Evolutionary conservation across 2,888 invertebrate genomes (phyloP).

Genomic region (Amphipyra tragopoginis): DNA sequence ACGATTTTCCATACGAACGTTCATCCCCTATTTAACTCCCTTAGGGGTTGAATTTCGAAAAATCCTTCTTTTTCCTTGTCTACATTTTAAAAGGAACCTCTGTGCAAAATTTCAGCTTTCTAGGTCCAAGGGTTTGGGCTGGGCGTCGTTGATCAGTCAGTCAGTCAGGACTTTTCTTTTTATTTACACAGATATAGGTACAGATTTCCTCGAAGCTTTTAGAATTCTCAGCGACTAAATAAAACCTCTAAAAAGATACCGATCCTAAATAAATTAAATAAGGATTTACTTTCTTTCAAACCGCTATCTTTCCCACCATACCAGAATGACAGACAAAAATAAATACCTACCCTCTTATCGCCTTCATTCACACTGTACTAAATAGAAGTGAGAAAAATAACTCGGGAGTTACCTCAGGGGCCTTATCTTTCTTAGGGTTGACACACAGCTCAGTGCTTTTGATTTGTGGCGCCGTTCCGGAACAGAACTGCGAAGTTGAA

Average conservation of each 20-base stretch:
- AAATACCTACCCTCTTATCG: slow-evolving; percentile 32
- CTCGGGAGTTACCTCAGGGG: slow-evolving; percentile 70
- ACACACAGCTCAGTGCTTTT: slow-evolving; percentile 68
- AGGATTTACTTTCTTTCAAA: background rate
- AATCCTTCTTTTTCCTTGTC: too few relatives aligned
- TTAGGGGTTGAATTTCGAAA: too few relatives aligned
- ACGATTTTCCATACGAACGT: too few relatives aligned
- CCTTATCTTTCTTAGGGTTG: slow-evolving; percentile 74
- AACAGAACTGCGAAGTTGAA: slow-evolving; percentile 29
- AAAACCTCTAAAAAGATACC: background rate
- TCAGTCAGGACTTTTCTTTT: too few relatives aligned
- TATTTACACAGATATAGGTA: too few relatives aligned
- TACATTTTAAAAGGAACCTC: too few relatives aligned
- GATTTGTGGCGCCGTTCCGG: slow-evolving; percentile 72
- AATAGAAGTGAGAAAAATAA: slow-evolving; percentile 73
- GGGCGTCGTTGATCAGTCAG: too few relatives aligned
- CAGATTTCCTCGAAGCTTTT: too few relatives aligned
- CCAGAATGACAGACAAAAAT: slow-evolving; percentile 21
- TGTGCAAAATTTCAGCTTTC: too few relatives aligned
- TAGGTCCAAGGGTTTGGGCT: too few relatives aligned
- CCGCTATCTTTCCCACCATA: slow-evolving; percentile 7
- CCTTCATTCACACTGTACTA: slow-evolving; percentile 31
- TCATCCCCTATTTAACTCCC: too few relatives aligned
- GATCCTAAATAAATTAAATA: background rate
- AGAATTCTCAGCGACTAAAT: too few relatives aligned